Evolutionary conservation across 1,140 invertebrate species (phyloP).

Genomic region (Apocrypta bakeri): DNA sequence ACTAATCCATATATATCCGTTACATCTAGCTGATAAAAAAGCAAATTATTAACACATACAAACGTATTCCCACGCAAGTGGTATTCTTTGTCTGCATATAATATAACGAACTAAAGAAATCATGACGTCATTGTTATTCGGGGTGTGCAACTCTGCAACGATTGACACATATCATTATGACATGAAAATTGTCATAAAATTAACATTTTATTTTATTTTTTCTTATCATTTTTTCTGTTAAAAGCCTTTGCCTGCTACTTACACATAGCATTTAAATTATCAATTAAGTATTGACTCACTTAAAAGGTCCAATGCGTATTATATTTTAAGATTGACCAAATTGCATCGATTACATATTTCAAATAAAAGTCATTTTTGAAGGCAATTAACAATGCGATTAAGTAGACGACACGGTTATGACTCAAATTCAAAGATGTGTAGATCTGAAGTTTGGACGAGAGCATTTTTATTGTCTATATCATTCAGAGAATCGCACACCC

Average conservation of each 20-base stretch:
- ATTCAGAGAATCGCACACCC: slow-evolving; percentile 49
- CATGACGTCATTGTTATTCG: slow-evolving; percentile 57
- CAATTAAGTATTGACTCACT: slow-evolving; percentile 20
- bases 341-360: neutral
- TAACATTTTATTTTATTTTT: slow-evolving; percentile 3
- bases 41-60: slow-evolving; percentile 63
- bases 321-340: slow-evolving; percentile 36
- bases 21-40: slow-evolving; percentile 67
- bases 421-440: no score
- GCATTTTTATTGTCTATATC: slow-evolving; percentile 18
- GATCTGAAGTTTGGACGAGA: neutral
- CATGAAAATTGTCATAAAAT: neutral
- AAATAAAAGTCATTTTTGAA: slow-evolving; percentile 37
- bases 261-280: neutral
- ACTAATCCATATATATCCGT: slow-evolving; percentile 71
- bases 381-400: neutral
- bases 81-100: slow-evolving; percentile 59
- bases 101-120: slow-evolving; percentile 54
- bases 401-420: no score
- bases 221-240: no score
- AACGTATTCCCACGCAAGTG: slow-evolving; percentile 58
- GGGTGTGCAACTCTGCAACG: slow-evolving; percentile 56
- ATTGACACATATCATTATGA: slow-evolving; percentile 38
- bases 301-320: slow-evolving; percentile 40
- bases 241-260: neutral